Evolutionary conservation across 2,797 vertebrate genomes (phyloP).

Genomic region (Kryptopterus vitreolus): DNA sequence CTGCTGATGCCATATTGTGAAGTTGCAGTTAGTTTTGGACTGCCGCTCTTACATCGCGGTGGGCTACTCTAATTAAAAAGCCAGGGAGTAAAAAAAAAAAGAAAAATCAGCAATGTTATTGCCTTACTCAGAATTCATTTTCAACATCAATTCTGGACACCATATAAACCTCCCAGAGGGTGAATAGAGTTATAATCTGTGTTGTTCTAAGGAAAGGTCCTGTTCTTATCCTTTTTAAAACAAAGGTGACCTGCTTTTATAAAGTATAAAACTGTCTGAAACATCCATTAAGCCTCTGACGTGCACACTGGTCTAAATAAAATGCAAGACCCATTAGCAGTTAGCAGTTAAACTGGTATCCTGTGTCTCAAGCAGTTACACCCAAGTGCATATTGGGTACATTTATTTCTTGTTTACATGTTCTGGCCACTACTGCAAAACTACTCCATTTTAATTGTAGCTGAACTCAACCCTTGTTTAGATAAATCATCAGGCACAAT

Average conservation of each 20-base stretch:
- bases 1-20: not conserved
- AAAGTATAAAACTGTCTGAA: not conserved
- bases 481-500: slow-evolving; percentile 21
- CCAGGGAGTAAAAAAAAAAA: not conserved
- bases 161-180: too few relatives aligned
- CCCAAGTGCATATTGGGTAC: not conserved
- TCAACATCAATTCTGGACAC: not conserved
- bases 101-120: not conserved
- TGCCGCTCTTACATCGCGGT: not conserved
- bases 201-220: not conserved
- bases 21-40: not conserved
- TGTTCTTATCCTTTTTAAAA: not conserved
- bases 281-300: not conserved
- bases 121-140: not conserved
- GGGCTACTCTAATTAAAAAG: not conserved
- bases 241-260: not conserved
- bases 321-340: not conserved
- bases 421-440: not conserved
- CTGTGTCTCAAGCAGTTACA: slow-evolving; percentile 1
- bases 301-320: not conserved
- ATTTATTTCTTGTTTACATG: slow-evolving; percentile 16
- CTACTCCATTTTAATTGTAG: slow-evolving; percentile 15
- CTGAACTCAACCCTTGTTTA: slow-evolving; percentile 16
- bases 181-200: not conserved
- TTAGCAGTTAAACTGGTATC: not conserved